Base-by-base conservation (phyloP, 2,113 vertebrate species). In the Nannospalax galili region DNA sequence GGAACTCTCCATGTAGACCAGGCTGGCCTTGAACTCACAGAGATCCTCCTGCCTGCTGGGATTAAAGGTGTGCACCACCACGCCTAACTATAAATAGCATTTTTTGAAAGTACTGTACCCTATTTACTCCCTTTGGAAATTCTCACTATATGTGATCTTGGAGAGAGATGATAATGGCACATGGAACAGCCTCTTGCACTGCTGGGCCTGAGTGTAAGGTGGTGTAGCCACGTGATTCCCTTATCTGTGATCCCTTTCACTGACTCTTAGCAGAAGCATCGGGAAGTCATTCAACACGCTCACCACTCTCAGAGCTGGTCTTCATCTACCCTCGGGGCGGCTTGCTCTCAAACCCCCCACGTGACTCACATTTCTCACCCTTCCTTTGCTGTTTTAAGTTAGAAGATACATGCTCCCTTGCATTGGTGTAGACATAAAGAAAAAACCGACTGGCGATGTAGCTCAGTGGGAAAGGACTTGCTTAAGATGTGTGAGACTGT, bases 371-470 rank as follows among this genome's bases (percentile, higher is more conserved):
- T 95, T 87, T n/a, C 65, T 73, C 62, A 37, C 48, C 30, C 69
- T 73, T 88, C 20, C 77, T 88, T 77, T 81, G 90, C 90, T 65
- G 10, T n/a, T n/a, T n/a, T n/a, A n/a, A n/a, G n/a, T n/a, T n/a
- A n/a, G n/a, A n/a, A 78, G n/a, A 30, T 78, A 58, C 35, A 20
- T 88, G 82, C 35, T 82, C 17, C 17, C n/a, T 79, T 62, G n/a
- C 15, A 69, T 65, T 82, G 22, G 32, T 56, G 89, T 95, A 7
- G 40, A 70, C 77, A 87, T 91, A 52, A 52, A 45, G 84, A 4
- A 5, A 28, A 65, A 26, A 28, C 64, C 26, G 28, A 7, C 64
- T 28, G 64, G 64, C 24, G 24, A 65, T 65, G 26, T 28, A 72
- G 69, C n/a, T 72, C 35, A 19, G n/a, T 16, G n/a, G n/a, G 4